Conservation (phyloP, 2,113 vertebrate species). For the Rana temporaria region DNA sequence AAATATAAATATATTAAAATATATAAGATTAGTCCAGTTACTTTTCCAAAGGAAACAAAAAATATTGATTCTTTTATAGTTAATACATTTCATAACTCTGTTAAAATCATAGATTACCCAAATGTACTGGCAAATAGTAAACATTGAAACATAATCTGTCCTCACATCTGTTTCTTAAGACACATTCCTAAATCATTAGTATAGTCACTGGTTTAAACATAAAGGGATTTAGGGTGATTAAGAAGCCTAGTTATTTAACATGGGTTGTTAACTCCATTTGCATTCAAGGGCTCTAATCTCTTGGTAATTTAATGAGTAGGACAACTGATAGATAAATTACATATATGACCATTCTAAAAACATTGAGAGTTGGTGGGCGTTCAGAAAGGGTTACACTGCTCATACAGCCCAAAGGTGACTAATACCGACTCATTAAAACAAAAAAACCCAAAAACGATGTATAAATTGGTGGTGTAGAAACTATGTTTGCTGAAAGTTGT, state of each 20-base stretch:
- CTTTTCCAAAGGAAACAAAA: too few relatives aligned
- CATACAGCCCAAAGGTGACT: neutral
- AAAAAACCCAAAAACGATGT: neutral
- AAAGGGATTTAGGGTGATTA: slow-evolving; percentile 10
- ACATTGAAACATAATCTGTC: too few relatives aligned
- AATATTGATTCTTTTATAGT: too few relatives aligned
- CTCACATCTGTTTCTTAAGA: neutral
- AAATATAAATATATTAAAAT: neutral
- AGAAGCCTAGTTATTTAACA: slow-evolving; percentile 8
- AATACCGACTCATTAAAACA: slow-evolving; percentile 16
- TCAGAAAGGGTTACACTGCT: neutral
- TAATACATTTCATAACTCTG: too few relatives aligned
- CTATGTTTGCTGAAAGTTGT: too few relatives aligned
- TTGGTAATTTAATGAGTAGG: slow-evolving; percentile 10
- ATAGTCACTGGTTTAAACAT: slow-evolving; percentile 2
- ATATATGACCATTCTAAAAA: slow-evolving; percentile 1
- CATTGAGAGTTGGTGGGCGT: slow-evolving; percentile 7
- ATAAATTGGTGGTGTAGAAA: neutral
- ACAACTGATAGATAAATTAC: slow-evolving; percentile 17
- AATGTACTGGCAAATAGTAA: too few relatives aligned
- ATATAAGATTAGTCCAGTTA: neutral
- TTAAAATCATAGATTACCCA: too few relatives aligned
- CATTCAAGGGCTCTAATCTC: neutral
- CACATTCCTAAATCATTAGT: neutral
- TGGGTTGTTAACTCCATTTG: slow-evolving; percentile 8